phyloP scores from a whole-genome alignment of 2,113 vertebrate genomes.

The Ibidorhyncha struthersii region DNA sequence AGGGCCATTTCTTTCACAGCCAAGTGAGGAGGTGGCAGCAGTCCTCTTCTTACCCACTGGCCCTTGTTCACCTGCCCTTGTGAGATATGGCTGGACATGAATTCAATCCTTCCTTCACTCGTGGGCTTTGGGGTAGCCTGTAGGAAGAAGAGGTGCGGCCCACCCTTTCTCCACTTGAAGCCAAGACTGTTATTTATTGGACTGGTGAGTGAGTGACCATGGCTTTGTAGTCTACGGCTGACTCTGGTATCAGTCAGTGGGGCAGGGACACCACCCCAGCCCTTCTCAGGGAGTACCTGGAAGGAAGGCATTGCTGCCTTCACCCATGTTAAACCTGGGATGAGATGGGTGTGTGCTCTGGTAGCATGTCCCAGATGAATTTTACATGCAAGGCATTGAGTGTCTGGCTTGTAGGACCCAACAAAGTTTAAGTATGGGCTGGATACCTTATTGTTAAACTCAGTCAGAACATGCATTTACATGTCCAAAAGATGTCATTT shows the following conservation, averaged over 20 bases:
- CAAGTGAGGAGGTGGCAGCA: neutral
- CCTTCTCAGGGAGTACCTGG: neutral
- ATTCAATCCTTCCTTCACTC: neutral
- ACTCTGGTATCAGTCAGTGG: neutral
- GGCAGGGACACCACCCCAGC: neutral
- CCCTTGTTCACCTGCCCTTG: neutral
- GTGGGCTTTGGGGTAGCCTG: neutral
- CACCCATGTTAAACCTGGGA: neutral
- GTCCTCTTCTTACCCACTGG: neutral
- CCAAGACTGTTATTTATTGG: neutral
- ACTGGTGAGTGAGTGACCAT: neutral
- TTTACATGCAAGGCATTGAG: neutral
- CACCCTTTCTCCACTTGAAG: neutral
- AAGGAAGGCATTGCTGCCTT: neutral
- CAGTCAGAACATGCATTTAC: neutral
- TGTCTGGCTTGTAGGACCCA: neutral
- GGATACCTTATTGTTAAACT: neutral
- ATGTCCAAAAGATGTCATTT: neutral
- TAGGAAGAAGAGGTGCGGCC: neutral
- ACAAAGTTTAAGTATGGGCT: neutral
- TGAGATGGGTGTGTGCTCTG: fast-evolving
- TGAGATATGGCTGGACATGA: neutral
- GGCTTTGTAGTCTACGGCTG: neutral
- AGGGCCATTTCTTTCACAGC: neutral
- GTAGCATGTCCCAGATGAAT: neutral